Percentiles rank a stretch among this genome's conserved stretches.
Conservation (phyloP, 2,113 vertebrate species). For the Chaetura pelagica region DNA sequence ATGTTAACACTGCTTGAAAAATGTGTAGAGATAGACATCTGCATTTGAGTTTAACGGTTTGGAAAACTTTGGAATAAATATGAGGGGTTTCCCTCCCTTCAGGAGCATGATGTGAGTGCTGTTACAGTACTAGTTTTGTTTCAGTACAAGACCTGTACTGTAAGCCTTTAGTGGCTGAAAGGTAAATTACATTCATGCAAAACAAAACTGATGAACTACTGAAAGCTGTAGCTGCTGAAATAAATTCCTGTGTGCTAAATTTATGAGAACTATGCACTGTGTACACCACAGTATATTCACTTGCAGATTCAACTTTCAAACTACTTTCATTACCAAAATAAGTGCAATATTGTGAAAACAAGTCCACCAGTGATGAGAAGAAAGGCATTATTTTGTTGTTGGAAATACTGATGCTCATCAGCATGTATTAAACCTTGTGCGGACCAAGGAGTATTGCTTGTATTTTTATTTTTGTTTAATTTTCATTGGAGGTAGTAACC, state of each 20-base stretch:
- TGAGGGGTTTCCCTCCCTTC: neutral
- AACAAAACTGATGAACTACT: slow-evolving; percentile 76
- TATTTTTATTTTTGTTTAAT: slow-evolving; percentile 41
- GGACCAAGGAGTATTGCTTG: neutral
- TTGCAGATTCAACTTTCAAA: slow-evolving; percentile 63
- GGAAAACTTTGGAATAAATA: slow-evolving; percentile 75
- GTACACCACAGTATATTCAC: slow-evolving; percentile 56
- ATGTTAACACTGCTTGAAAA: slow-evolving; percentile 48
- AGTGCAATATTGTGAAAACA: slow-evolving; percentile 52
- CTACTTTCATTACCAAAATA: slow-evolving; percentile 19
- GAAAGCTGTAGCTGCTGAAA: slow-evolving; percentile 74
- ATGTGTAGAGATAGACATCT: slow-evolving; percentile 59
- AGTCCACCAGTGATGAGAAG: slow-evolving; percentile 25
- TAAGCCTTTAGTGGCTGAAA: slow-evolving; percentile 74
- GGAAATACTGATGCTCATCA: slow-evolving; percentile 35
- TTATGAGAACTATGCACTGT: slow-evolving; percentile 61
- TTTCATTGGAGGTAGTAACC: neutral
- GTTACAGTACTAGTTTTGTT: slow-evolving; percentile 79
- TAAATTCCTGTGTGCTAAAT: slow-evolving; percentile 71
- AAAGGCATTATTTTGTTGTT: slow-evolving; percentile 58
- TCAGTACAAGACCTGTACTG: slow-evolving; percentile 77
- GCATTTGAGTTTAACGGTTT: slow-evolving; percentile 59
- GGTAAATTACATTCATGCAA: slow-evolving; percentile 72
- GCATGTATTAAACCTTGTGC: neutral
- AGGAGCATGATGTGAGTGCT: slow-evolving; percentile 63